Conservation (phyloP, 2,888 invertebrate species). For the Drosophila putrida region DNA sequence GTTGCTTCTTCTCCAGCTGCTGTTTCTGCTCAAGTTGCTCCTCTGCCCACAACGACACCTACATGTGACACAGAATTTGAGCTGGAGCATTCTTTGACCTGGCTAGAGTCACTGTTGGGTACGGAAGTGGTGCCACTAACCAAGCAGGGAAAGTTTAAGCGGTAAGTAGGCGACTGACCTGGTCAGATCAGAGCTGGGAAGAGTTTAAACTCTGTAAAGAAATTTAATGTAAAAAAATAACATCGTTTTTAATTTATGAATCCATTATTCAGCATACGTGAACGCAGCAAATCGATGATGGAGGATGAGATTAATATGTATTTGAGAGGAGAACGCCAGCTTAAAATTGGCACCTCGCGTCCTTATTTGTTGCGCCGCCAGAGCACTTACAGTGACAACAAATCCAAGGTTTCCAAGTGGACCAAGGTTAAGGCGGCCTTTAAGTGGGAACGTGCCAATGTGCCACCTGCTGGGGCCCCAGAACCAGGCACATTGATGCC, state of each 20-base stretch:
- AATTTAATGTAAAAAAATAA: too few relatives aligned
- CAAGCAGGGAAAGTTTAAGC: conserved; percentile 86
- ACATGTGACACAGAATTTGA: conserved; percentile 82
- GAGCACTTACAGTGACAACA: conserved; percentile 84
- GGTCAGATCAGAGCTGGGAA: too few relatives aligned
- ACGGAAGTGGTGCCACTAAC: conserved; percentile 86
- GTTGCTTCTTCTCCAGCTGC: background rate
- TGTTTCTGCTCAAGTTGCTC: conserved; percentile 1
- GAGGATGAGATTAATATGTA: conserved; percentile 87
- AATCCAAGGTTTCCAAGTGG: conserved; percentile 90
- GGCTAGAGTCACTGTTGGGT: conserved; percentile 89
- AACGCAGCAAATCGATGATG: conserved; percentile 89
- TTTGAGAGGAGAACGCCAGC: conserved; percentile 67
- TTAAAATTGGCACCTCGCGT: conserved; percentile 60
- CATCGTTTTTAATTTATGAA: too few relatives aligned
- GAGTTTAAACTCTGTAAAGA: too few relatives aligned
- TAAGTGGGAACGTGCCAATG: conserved; percentile 92
- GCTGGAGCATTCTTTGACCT: conserved; percentile 86
- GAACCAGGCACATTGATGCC: conserved; percentile 85
- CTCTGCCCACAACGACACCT: background rate
- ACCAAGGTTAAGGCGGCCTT: conserved; percentile 95
- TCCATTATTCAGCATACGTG: conserved; percentile 84
- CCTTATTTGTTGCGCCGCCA: conserved; percentile 81
- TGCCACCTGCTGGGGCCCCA: conserved; percentile 83
- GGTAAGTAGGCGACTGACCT: conserved; percentile 54